Evolutionary conservation across 2,113 vertebrate genomes (phyloP), one percentile per base, ranked within the genome.

Genomic region (Otocyon megalotis): DNA sequence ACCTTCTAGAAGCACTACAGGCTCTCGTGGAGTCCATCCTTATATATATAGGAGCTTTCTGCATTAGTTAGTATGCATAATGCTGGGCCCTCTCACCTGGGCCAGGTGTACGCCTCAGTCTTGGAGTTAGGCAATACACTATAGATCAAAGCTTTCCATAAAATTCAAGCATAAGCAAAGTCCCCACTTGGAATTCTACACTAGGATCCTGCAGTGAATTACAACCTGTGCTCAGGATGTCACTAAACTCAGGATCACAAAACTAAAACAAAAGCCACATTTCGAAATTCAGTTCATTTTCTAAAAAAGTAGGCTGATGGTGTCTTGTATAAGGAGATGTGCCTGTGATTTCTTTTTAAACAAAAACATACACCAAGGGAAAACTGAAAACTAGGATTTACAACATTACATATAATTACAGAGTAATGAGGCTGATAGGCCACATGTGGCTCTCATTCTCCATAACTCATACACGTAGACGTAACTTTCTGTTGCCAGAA

Each of bases 221-320:
- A 35, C 3, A 48, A 22, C 32, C n/a, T 13, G 0, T 77, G 50
- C 22, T 9, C 30, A 28, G 58, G 63, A 54, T 16, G 67, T 80
- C 30, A 77, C 17, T 65, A 77, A 53, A 32, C 32, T 63, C 35
- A 76, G 28, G 32, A 30, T 28, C 43, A 15, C 53, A 56, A 62
- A 22, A 54, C 54, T 69, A 54, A 90, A 88, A 50, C 8, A 26
- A 88, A 87, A 96, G 71, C 65, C 1, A 2, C 0, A 0, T 90
- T 97, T 96, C 50, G 58, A 95, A 97, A 81, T 54, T 56, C 26
- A 74, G 54, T 48, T 72, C 30, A 54, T 77, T 85, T 90, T 62
- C 35, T 58, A 26, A 60, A 81, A 90, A 43, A 43, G 62, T 53
- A 62, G 71, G 76, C 10, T 67, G 80, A 84, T 28, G 0, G 7